Evolutionary conservation across 2,113 vertebrate genomes (phyloP).

Genomic region (Centropus unirufus): DNA sequence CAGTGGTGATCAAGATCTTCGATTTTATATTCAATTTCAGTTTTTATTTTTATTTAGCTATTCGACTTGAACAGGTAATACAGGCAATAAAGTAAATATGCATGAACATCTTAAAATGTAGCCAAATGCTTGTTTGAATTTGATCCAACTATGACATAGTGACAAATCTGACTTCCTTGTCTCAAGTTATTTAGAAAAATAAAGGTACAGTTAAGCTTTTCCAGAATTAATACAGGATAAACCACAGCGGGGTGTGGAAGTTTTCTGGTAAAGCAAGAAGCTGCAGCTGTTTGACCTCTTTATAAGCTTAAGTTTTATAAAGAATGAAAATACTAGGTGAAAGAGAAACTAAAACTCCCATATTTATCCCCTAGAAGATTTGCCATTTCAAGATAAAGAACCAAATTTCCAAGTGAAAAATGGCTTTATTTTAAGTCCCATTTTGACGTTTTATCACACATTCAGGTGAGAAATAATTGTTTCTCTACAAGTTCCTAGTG

Average conservation of each 20-base stretch:
- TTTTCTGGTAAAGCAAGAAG: not conserved
- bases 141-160: not conserved
- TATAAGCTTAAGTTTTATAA: not conserved
- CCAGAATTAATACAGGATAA: not conserved
- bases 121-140: not conserved
- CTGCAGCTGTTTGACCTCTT: not conserved
- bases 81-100: not conserved
- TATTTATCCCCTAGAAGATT: not conserved
- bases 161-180: not conserved
- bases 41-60: not conserved
- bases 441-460: not conserved
- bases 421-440: not conserved
- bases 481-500: not conserved
- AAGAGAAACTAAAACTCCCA: not conserved
- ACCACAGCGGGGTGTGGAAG: not conserved
- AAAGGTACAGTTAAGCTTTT: not conserved
- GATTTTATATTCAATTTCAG: not conserved
- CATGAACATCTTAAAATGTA: not conserved
- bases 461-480: not conserved
- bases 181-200: not conserved
- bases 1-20: not conserved
- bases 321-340: not conserved
- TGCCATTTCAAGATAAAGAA: not conserved
- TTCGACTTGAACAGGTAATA: not conserved
- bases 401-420: not conserved